Conservation (phyloP, 2,113 vertebrate species). For the Gymnarchus niloticus region DNA sequence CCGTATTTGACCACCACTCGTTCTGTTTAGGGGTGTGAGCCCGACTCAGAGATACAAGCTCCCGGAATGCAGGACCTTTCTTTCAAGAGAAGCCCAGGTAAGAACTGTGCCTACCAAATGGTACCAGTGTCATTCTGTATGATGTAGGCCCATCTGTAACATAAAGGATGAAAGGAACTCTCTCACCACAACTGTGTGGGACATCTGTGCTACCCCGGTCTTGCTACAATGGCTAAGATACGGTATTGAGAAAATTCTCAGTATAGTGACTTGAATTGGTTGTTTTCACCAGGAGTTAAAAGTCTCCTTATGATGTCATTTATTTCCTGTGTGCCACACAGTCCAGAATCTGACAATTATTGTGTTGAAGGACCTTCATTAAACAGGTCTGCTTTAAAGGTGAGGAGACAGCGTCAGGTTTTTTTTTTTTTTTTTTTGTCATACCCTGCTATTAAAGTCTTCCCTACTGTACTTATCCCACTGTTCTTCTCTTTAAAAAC, state of each 20-base stretch:
- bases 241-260: background rate
- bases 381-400: conserved; percentile 45
- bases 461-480: conserved; percentile 55
- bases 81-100: background rate
- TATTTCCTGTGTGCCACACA: conserved; percentile 24
- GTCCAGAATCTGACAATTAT: conserved; percentile 42
- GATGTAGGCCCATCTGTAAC: no score
- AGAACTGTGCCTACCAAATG: no score
- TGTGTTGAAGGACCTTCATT: conserved; percentile 47
- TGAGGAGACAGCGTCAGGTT: conserved; percentile 52
- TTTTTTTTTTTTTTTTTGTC: background rate
- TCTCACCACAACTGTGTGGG: background rate
- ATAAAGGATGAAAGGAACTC: background rate
- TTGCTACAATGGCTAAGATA: background rate
- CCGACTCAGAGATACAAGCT: background rate
- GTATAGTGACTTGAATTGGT: background rate
- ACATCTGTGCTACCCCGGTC: background rate
- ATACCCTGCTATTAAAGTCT: conserved; percentile 62
- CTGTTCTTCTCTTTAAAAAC: conserved; percentile 53
- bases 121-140: no score
- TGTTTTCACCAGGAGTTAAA: conserved; percentile 15
- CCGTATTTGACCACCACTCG: no score
- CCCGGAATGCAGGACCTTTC: background rate
- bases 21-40: no score
- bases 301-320: conserved; percentile 27